Percentiles rank a stretch among this genome's conserved stretches.
Conservation (phyloP, 2,888 invertebrate species). For the Microctonus hyperodae region DNA sequence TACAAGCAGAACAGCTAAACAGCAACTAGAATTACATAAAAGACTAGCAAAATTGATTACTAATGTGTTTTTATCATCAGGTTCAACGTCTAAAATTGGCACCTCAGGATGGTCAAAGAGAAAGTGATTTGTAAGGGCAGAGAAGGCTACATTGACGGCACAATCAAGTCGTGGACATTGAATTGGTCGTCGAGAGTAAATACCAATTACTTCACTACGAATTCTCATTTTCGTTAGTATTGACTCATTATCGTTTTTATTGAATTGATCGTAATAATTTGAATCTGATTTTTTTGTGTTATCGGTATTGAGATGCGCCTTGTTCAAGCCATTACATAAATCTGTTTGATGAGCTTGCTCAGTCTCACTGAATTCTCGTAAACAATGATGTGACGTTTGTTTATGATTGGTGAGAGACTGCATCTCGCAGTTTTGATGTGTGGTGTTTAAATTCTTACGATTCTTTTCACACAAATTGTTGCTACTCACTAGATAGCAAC, state of each 20-base stretch:
- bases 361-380: slow-evolving; percentile 23
- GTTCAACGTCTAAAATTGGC: slow-evolving; percentile 57
- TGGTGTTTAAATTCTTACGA: neutral
- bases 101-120: slow-evolving; percentile 68
- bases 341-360: slow-evolving; percentile 2
- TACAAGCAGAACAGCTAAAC: slow-evolving; percentile 56
- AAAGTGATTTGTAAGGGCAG: slow-evolving; percentile 67
- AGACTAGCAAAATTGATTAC: slow-evolving; percentile 53
- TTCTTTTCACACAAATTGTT: slow-evolving; percentile 32
- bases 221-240: slow-evolving; percentile 44
- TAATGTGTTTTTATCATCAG: slow-evolving; percentile 54
- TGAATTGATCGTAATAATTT: slow-evolving; percentile 44
- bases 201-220: slow-evolving; percentile 46
- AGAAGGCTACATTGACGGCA: slow-evolving; percentile 65
- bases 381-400: slow-evolving; percentile 21
- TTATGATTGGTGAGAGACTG: slow-evolving; percentile 30
- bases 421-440: slow-evolving; percentile 29
- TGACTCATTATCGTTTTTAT: slow-evolving; percentile 20
- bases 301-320: neutral
- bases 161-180: slow-evolving; percentile 66
- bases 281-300: slow-evolving; percentile 34
- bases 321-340: slow-evolving; percentile 33
- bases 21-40: slow-evolving; percentile 52
- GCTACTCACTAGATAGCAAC: slow-evolving; percentile 42
- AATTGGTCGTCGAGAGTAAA: slow-evolving; percentile 61